Percentiles rank a stretch among this genome's conserved stretches.
These are phyloP conservation scores for Ichneumoninae sp. DNA, from an alignment of 2,888 invertebrate species.

Conservation along the genomic window DNA sequence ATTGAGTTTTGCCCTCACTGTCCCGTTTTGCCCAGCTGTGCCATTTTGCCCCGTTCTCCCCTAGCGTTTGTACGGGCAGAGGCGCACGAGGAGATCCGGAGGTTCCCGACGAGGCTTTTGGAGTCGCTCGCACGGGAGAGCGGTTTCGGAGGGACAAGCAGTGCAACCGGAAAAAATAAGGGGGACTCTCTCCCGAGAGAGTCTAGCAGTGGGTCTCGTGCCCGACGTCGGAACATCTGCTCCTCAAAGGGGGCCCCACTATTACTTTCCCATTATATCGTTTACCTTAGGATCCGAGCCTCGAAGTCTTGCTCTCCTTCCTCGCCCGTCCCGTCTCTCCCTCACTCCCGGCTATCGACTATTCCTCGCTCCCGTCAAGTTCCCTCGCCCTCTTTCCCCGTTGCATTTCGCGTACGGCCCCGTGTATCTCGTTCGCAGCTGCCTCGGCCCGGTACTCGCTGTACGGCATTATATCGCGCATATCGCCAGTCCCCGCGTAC, in stretches of 20 bases:
- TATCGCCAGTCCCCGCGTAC: not conserved
- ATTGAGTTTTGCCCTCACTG: too few species aligned
- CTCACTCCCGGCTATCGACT: constrained; percentile 36
- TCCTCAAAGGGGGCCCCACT: constrained; percentile 78
- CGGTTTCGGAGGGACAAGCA: constrained; percentile 53
- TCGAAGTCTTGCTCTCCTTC: constrained; percentile 48
- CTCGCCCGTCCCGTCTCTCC: constrained; percentile 16
- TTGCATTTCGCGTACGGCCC: constrained; percentile 39
- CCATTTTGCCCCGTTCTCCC: too few species aligned
- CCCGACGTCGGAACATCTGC: constrained; percentile 64
- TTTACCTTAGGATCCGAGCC: constrained; percentile 71
- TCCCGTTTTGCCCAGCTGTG: too few species aligned
- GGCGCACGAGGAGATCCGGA: constrained; percentile 34
- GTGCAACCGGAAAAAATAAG: constrained; percentile 39
- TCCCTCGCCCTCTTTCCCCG: constrained; percentile 23
- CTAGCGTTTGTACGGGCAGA: constrained; percentile 54
- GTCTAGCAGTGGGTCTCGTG: constrained; percentile 52
- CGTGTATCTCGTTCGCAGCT: constrained; percentile 39
- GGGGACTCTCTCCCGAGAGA: not conserved
- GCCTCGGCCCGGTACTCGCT: constrained; percentile 34
- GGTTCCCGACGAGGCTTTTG: constrained; percentile 16
- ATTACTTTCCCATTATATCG: constrained; percentile 80
- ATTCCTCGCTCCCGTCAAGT: constrained; percentile 42
- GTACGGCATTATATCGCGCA: not conserved
- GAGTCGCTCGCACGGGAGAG: constrained; percentile 23